These are phyloP conservation scores for Excalfactoria chinensis DNA, from an alignment of 2,113 vertebrate genomes.

Conservation along the genomic window DNA sequence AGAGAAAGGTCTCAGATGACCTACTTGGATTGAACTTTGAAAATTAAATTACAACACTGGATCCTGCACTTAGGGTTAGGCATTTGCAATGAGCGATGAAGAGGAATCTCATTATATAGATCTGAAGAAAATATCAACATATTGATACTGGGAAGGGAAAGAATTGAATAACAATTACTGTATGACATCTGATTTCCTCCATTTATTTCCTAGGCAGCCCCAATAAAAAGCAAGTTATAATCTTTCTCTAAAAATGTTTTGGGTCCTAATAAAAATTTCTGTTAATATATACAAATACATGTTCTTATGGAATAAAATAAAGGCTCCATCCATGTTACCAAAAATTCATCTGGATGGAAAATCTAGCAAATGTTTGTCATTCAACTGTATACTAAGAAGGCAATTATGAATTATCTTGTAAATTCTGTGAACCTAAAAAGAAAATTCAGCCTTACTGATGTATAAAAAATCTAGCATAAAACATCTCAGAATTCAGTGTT, in stretches of 20 bases:
- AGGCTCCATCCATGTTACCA: background rate
- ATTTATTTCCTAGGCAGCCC: background rate
- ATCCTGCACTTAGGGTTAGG: background rate
- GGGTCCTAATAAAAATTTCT: background rate
- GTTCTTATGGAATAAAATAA: background rate
- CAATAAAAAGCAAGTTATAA: background rate
- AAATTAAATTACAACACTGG: background rate
- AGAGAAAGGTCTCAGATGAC: background rate
- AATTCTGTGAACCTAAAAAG: background rate
- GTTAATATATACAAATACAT: background rate
- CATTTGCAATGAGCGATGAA: background rate
- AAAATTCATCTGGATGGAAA: background rate
- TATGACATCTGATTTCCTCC: background rate
- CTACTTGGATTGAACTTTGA: background rate
- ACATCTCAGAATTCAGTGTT: background rate
- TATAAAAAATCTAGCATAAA: background rate
- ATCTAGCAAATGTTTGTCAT: background rate
- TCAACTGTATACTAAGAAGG: background rate
- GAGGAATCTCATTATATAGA: background rate
- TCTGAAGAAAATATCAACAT: background rate
- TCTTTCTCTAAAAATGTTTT: background rate
- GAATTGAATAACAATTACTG: fast-evolving
- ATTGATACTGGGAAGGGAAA: fast-evolving
- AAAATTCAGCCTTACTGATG: background rate
- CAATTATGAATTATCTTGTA: background rate